These are phyloP conservation scores for Apogon hyalosoma DNA, from an alignment of 2,797 vertebrate species.

Conservation along the genomic window DNA sequence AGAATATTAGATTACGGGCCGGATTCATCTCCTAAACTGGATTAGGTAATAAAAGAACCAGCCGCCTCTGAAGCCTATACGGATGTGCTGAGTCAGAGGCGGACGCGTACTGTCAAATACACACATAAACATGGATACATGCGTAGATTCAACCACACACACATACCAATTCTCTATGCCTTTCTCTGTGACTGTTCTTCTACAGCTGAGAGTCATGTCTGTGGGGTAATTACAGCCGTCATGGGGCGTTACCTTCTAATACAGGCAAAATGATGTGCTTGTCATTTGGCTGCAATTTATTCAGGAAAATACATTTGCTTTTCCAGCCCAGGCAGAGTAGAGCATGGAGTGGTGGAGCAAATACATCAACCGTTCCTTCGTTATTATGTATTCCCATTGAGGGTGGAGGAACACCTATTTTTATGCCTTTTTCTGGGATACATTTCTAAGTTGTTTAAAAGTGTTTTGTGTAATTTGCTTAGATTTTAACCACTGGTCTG, in stretches of 20 bases:
- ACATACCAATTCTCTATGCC: constrained; percentile 25
- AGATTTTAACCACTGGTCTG: constrained; percentile 3
- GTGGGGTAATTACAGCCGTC: constrained; percentile 67
- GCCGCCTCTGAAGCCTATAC: constrained; percentile 49
- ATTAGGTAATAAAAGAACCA: constrained; percentile 81
- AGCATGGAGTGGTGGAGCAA: constrained; percentile 18
- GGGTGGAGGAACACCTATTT: constrained; percentile 1
- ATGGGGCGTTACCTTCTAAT: constrained; percentile 65
- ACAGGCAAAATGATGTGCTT: constrained; percentile 57
- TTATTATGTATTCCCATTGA: constrained; percentile 34
- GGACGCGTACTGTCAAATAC: constrained; percentile 7
- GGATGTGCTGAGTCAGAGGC: constrained; percentile 77
- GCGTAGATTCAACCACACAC: constrained; percentile 1
- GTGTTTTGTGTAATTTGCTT: constrained; percentile 12
- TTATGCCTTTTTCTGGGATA: constrained; percentile 16
- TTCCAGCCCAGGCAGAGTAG: constrained; percentile 46
- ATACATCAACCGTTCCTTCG: constrained; percentile 36
- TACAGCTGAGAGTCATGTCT: constrained; percentile 46
- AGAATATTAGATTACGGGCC: constrained; percentile 80
- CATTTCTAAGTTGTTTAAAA: constrained; percentile 2
- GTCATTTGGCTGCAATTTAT: constrained; percentile 58
- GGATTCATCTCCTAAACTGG: constrained; percentile 83
- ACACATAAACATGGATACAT: constrained; percentile 19
- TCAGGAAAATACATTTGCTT: constrained; percentile 51
- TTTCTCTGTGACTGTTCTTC: constrained; percentile 30